Conservation (phyloP, 2,113 vertebrate genomes). For the Pteruthius melanotis region DNA sequence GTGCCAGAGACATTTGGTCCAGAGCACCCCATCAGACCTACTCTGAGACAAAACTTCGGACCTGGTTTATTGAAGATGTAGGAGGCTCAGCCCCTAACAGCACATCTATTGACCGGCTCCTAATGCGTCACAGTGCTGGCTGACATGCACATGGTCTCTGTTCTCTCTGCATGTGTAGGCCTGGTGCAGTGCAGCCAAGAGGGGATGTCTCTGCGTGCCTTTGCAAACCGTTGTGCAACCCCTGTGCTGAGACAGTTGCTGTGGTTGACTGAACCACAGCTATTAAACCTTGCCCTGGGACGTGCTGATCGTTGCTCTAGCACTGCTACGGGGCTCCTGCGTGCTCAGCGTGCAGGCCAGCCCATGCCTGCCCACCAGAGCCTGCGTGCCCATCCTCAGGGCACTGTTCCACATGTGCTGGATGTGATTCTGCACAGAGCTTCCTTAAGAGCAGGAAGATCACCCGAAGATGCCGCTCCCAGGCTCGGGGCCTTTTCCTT, state of each 20-base stretch:
- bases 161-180: not conserved
- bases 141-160: rapidly evolving
- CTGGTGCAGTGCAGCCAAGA: not conserved
- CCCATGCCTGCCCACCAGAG: not conserved
- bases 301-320: rapidly evolving
- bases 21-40: not conserved
- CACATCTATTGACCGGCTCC: not conserved
- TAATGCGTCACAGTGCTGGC: not conserved
- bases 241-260: rapidly evolving
- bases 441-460: slow-evolving; percentile 24
- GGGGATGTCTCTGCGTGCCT: not conserved
- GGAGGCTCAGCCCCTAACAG: not conserved
- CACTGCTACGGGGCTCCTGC: rapidly evolving
- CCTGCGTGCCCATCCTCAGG: not conserved
- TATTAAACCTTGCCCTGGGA: not conserved
- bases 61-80: not conserved
- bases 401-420: not conserved
- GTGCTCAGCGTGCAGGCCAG: rapidly evolving
- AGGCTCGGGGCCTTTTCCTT: not conserved
- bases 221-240: not conserved
- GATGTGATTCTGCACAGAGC: not conserved
- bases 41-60: not conserved
- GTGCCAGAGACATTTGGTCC: not conserved
- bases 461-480: not conserved
- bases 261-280: not conserved